These are phyloP conservation scores for Sinocyclocheilus anophthalmus DNA, from an alignment of 2,113 vertebrate genomes.

Conservation along the genomic window DNA sequence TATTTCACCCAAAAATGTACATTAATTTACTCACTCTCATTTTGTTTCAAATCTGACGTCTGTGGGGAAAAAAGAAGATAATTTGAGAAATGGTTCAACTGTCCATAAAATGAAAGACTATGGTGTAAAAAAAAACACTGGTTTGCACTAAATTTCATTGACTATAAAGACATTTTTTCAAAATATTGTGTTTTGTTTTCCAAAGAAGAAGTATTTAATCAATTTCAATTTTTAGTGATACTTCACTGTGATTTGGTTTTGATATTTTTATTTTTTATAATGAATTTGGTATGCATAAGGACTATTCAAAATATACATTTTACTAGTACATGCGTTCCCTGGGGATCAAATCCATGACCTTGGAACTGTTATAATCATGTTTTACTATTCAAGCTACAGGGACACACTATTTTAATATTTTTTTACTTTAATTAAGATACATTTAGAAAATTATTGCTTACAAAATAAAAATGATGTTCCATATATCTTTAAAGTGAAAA, in stretches of 20 bases:
- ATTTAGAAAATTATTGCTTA: neutral
- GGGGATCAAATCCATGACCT: neutral
- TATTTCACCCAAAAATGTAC: neutral
- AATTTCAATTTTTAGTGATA: neutral
- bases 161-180: neutral
- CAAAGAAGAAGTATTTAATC: neutral
- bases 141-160: neutral
- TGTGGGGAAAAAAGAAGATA: constrained; percentile 9
- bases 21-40: constrained; percentile 28
- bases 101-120: neutral
- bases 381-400: neutral
- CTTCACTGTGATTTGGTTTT: too few species aligned
- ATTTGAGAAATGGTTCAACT: constrained; percentile 19
- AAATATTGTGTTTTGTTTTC: neutral
- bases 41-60: constrained; percentile 17
- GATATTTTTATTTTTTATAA: neutral
- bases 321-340: neutral
- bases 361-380: neutral
- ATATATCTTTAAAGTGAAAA: neutral
- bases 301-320: neutral
- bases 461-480: neutral
- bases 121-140: neutral
- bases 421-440: neutral
- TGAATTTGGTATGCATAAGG: neutral
- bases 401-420: neutral